Evolutionary conservation across 2,888 invertebrate genomes (phyloP).

Genomic region (Zootermopsis nevadensis): DNA sequence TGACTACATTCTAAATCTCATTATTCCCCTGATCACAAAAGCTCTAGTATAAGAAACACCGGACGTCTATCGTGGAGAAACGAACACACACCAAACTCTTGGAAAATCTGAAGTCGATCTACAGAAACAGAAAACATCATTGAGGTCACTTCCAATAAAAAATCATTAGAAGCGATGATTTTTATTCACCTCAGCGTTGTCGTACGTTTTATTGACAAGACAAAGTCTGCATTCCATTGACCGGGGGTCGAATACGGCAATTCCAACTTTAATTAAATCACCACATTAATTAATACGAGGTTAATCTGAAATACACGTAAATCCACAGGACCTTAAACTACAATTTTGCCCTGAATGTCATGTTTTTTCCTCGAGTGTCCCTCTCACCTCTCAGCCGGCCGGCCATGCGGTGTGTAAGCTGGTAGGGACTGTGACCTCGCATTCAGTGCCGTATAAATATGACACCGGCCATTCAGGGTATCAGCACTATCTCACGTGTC

Average conservation of each 20-base stretch:
- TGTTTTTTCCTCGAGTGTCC: not conserved
- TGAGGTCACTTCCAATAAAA: no score
- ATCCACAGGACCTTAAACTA: not conserved
- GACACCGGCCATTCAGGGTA: not conserved
- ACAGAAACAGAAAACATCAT: no score
- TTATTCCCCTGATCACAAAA: no score
- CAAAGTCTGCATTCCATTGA: not conserved
- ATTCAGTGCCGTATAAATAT: not conserved
- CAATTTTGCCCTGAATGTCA: slow-evolving; percentile 2
- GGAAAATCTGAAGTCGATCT: no score
- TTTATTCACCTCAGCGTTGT: no score
- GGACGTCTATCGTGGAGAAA: no score
- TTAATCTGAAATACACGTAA: not conserved
- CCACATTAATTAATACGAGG: not conserved
- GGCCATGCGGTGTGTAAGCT: not conserved
- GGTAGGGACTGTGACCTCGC: slow-evolving; percentile 13
- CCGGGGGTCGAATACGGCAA: not conserved
- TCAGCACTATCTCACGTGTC: not conserved
- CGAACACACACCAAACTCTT: no score
- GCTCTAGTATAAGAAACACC: no score
- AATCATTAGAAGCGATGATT: no score
- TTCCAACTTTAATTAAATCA: not conserved
- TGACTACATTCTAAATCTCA: no score
- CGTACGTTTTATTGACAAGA: no score
- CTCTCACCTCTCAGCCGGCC: not conserved